Conservation (phyloP, 2,797 vertebrate species). For the Anolis apletophallus region DNA sequence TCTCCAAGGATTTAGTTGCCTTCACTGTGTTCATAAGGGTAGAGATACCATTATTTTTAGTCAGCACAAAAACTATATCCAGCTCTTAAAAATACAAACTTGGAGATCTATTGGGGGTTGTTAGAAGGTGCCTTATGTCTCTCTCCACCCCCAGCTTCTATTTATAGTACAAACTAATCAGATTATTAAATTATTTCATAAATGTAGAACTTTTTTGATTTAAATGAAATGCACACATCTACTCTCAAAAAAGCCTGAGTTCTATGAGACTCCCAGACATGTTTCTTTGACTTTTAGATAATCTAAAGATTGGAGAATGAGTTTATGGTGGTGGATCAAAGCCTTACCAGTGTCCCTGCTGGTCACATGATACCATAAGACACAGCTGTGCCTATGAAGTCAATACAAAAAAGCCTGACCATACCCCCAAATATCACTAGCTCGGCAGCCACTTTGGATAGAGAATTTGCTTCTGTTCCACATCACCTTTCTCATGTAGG, state of each 20-base stretch:
- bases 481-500: not conserved
- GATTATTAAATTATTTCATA: not conserved
- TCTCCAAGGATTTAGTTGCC: not conserved
- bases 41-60: conserved; percentile 23
- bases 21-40: not conserved
- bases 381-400: not conserved
- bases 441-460: not conserved
- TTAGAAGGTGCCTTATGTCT: conserved; percentile 29
- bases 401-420: not conserved
- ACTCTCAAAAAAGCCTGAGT: not conserved
- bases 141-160: not conserved
- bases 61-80: conserved; percentile 25
- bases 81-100: conserved; percentile 13
- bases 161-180: not conserved
- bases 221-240: not conserved
- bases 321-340: not conserved
- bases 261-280: not conserved
- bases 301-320: not conserved
- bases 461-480: not conserved
- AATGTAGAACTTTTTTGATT: conserved; percentile 4
- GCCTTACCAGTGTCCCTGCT: not conserved
- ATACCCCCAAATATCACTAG: not conserved
- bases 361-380: not conserved
- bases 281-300: not conserved
- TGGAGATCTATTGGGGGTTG: not conserved